Evolutionary conservation across 2,797 vertebrate genomes (phyloP), one percentile per base, ranked within the genome.

Genomic region (Sebastes hubbsi): DNA sequence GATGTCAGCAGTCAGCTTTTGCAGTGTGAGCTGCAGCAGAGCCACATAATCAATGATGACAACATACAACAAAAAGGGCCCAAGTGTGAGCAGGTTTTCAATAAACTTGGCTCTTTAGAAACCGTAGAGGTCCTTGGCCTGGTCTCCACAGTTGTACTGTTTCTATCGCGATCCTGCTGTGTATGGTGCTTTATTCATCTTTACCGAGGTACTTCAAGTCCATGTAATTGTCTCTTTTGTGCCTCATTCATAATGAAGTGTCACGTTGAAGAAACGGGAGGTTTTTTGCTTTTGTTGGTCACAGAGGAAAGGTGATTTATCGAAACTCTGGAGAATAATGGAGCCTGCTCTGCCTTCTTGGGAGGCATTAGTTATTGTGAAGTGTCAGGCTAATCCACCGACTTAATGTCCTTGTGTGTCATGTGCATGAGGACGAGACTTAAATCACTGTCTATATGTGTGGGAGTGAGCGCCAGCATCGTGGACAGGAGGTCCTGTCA

Each of bases 311-410:
- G 80, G 87, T 94, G 71, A 94, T 94, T 93, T 89, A 92, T 91
- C 20, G 49, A 34, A 64, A 20, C 82, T 29, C 42, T 29, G 63
- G 78, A 89, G 89, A 94, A 87, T 94, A 93, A 96, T 94, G 91
- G 91, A 91, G 85, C 83, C 78, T 72, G 72, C 75, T 87, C 75
- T 85, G 69, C 63, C 81, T 72, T 86, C 84, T 75, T 75, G 70
- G 87, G 77, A 89, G 73, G 77, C 91, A 93, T 95, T 92, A 89
- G 82, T 94, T 94, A 89, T 83, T 82, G 81, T 74, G 90, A 82
- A 72, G 75, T 67, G 84, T 91, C 89, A 78, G 79, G 86, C 90
- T 89, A 79, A 91, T 94, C 88, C 72, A 65, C 75, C 16, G 65
- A 32, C 64, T 75, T 92, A 92, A 94, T 93, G 84, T 84, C 63